Percentiles rank a stretch among this genome's conserved stretches.
Evolutionary conservation across 2,888 invertebrate genomes (phyloP).

Genomic region (Scrobipalpa atriplicella): DNA sequence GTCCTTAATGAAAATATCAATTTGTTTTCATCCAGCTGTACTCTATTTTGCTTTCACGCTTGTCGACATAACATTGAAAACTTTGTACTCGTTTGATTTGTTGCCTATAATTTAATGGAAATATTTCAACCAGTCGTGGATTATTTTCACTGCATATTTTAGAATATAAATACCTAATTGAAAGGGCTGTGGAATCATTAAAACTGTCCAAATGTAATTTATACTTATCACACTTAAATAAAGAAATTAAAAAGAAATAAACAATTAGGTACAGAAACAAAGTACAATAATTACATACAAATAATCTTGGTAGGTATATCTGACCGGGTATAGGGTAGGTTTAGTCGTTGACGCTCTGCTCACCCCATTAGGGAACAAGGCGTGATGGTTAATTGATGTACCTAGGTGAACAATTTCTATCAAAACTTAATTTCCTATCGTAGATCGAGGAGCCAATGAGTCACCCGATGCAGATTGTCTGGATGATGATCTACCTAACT

Average conservation of each 20-base stretch:
- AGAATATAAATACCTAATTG: not conserved
- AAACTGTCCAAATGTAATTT: no score
- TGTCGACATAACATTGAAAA: not conserved
- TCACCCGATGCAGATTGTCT: constrained; percentile 76
- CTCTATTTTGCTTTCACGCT: not conserved
- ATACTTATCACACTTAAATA: no score
- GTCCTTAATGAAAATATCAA: not conserved
- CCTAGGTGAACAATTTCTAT: no score
- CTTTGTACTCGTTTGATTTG: not conserved
- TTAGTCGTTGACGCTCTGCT: no score
- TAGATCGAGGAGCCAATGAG: constrained; percentile 75
- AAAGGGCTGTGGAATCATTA: not conserved
- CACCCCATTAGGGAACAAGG: no score
- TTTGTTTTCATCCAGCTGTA: not conserved
- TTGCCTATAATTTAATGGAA: not conserved
- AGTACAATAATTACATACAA: no score
- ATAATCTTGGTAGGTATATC: no score
- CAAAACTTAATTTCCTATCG: not conserved
- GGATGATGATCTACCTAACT: constrained; percentile 77
- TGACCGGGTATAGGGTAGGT: no score
- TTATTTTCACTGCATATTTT: not conserved
- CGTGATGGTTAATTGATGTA: no score
- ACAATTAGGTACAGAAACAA: no score
- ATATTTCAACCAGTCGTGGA: not conserved
- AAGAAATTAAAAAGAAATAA: no score